These are phyloP conservation scores for Patella vulgata DNA, from an alignment of 1,140 invertebrate genomes.

Conservation along the genomic window DNA sequence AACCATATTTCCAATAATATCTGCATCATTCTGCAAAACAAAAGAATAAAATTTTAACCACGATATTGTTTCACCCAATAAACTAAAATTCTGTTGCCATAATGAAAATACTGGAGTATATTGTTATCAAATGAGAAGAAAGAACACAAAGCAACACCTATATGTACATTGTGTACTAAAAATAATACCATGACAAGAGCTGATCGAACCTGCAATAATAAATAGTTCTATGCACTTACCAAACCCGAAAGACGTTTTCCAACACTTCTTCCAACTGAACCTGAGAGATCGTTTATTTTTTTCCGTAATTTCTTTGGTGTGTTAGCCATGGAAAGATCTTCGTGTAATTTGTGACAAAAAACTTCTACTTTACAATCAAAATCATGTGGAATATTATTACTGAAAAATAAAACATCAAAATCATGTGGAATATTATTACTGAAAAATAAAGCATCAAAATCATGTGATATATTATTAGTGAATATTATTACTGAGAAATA, in stretches of 20 bases:
- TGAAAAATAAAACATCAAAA: slow-evolving; percentile 74
- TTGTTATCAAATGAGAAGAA: too few relatives aligned
- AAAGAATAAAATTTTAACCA: slow-evolving; percentile 22
- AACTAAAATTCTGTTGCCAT: too few relatives aligned
- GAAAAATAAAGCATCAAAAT: slow-evolving; percentile 74
- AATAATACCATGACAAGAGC: too few relatives aligned
- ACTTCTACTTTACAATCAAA: slow-evolving; percentile 77
- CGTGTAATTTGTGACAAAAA: slow-evolving; percentile 76
- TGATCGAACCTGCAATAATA: too few relatives aligned
- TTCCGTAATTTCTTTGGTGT: slow-evolving; percentile 76
- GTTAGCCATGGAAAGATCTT: slow-evolving; percentile 77
- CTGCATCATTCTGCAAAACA: slow-evolving; percentile 62
- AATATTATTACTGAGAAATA: slow-evolving; percentile 73
- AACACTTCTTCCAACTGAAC: slow-evolving; percentile 76
- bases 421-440: slow-evolving; percentile 75
- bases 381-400: slow-evolving; percentile 73
- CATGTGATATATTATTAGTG: too few relatives aligned
- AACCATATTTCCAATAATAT: slow-evolving; percentile 62
- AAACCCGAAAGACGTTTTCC: slow-evolving; percentile 70
- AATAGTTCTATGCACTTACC: slow-evolving; percentile 49
- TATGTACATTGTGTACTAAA: too few relatives aligned
- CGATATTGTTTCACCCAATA: too few relatives aligned
- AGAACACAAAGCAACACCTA: too few relatives aligned
- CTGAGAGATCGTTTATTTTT: slow-evolving; percentile 73
- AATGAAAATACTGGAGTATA: too few relatives aligned